Evolutionary conservation across 2,113 vertebrate species (phyloP), one percentile per base, ranked within the genome.

Genomic region (Siphamia tubifer): DNA sequence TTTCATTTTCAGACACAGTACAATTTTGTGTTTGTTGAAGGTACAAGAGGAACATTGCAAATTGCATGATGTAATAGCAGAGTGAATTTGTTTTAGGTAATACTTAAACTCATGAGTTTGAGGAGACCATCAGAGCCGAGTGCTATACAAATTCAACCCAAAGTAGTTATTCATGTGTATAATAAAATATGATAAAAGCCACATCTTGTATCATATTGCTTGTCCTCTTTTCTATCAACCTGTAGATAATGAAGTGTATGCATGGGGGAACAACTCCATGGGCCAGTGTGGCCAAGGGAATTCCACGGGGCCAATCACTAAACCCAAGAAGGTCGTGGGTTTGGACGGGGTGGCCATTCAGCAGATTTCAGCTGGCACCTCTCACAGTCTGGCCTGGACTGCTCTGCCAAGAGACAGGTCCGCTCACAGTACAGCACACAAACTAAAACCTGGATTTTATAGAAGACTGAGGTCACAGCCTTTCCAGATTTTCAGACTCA

Each of bases 231-330:
- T 35, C 40, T 60, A 56, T 63, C 16, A 5, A 34, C 13, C 13
- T 24, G 9, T 36, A 99, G 98, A 99, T 85, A 99, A 99, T 49
- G 98, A 99, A 87, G 97, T 99, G 16, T 99, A 98, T 47, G 96
- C 98, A 0, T 99, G 98, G 98, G 98, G 98, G 27, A 99, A 99
- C 89, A 99, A 99, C 86, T 98, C 98, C 36, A 99, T 99, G 98
- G 98, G 98, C 0, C 98, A 99, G 47, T 99, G 98, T 71, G 98
- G 98, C 11, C 98, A 99, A 87, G 97, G 98, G 7, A 98, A 99
- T 82, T 98, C 97, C 34, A 98, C 97, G 0, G 96, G 96, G 16
- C 98, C 98, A 8, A 96, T 99, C 89, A 99, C 97, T 56, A 99
- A 99, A 79, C 98, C 98, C 58, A 99, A 98, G 92, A 99, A 99